phyloP scores from a whole-genome alignment of 2,113 vertebrate species.

The Aleadryas rufinucha region DNA sequence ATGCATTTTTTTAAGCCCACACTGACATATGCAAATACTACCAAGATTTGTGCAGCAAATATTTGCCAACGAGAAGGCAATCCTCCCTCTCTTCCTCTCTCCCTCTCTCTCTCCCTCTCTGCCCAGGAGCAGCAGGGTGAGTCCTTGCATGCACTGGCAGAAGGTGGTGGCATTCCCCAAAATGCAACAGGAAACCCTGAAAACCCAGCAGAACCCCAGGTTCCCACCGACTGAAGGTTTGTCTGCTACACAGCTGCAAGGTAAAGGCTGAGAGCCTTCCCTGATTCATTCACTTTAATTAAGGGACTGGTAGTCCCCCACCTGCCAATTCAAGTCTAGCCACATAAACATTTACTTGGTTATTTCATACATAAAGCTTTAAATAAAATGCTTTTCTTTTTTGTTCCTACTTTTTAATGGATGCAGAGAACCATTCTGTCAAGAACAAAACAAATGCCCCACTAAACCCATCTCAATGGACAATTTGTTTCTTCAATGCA shows the following conservation, averaged over 20 bases:
- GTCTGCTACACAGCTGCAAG: neutral
- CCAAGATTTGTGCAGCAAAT: neutral
- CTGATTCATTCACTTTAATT: neutral
- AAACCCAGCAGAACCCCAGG: neutral
- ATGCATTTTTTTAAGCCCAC: neutral
- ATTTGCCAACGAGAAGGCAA: neutral
- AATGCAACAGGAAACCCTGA: neutral
- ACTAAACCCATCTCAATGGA: constrained; percentile 15
- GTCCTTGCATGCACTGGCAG: neutral
- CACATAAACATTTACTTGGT: neutral
- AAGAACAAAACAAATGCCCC: constrained; percentile 21
- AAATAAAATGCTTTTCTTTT: neutral
- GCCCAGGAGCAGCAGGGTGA: neutral
- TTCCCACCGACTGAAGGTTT: neutral
- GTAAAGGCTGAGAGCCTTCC: neutral
- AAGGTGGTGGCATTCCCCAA: neutral
- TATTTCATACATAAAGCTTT: constrained; percentile 2
- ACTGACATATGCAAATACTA: neutral
- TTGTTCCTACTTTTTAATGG: neutral
- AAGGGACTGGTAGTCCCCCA: neutral
- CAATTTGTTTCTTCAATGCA: constrained; percentile 33
- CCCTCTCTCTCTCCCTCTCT: neutral
- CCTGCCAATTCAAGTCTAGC: neutral
- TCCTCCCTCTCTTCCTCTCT: neutral
- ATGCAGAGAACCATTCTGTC: neutral